Evolutionary conservation across 1,140 invertebrate genomes (phyloP), one percentile per base, ranked within the genome.

Genomic region (Drosophila parabipectinata): DNA sequence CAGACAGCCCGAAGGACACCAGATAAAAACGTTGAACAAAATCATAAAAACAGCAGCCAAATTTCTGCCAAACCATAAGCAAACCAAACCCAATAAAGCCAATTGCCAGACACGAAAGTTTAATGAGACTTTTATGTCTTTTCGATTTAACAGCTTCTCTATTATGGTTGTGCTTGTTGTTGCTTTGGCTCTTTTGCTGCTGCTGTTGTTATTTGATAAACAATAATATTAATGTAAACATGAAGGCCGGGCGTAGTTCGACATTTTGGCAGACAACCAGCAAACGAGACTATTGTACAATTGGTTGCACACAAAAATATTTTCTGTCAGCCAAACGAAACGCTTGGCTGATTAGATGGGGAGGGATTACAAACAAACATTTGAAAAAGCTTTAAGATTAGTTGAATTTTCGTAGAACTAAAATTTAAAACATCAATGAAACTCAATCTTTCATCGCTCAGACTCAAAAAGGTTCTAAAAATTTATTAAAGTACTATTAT

Each of bases 51-150:
- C 37, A 50, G 28, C 58, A 59, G 44, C 55, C 26, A 41, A 50
- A 67, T 67, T 32, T 45, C 21, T 8, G 28, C 26, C 34, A 55
- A 55, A 26, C 50, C 39, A 63, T 12, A 61, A 61, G 77, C 41
- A 52, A 56, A 67, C 53, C 45, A 41, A 57, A 41, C 18, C 21
- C 56, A 69, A 50, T 53, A 64, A 51, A 61, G 60, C 44, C 61
- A 61, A 64, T 57, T 50, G 67, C 47, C 77, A 80, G 67, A 85
- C 72, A 80, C 66, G 44, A 85, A 77, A 66, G 73, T 69, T 84
- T 74, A 81, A 84, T 77, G 73, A 74, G 85, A 73, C 58, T 71
- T 84, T 84, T 81, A 77, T 87, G 82, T 57, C 52, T 81, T 77
- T 77, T 60, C 61, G 54, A 77, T 73, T 77, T 78, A 68, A 76